Evolutionary conservation across 2,113 vertebrate species (phyloP).

Genomic region (Mobula birostris): DNA sequence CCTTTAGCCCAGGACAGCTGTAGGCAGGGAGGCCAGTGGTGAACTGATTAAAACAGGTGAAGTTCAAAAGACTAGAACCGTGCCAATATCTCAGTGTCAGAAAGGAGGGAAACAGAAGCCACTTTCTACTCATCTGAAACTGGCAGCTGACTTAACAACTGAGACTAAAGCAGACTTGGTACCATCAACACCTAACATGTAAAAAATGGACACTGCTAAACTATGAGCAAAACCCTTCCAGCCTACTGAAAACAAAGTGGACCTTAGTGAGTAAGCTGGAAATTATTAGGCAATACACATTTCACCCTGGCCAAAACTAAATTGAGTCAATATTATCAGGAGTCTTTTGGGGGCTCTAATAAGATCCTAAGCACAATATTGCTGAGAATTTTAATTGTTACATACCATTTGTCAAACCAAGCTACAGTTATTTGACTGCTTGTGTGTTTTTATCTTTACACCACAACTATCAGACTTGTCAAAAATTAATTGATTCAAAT

Average conservation of each 20-base stretch:
- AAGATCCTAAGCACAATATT: not conserved
- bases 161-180: too few species aligned
- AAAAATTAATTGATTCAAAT: slow-evolving; percentile 28
- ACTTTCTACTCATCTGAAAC: too few species aligned
- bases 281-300: not conserved
- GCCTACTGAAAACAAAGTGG: not conserved
- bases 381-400: not conserved
- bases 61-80: too few species aligned
- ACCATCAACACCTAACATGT: too few species aligned
- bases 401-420: not conserved
- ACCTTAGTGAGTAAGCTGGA: not conserved
- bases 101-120: too few species aligned
- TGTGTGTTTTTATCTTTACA: not conserved
- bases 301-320: not conserved
- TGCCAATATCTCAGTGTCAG: too few species aligned
- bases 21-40: too few species aligned
- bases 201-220: too few species aligned
- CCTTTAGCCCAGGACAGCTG: too few species aligned
- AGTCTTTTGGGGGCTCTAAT: not conserved
- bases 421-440: not conserved
- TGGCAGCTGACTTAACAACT: too few species aligned
- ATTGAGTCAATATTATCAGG: not conserved
- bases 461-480: slow-evolving; percentile 11
- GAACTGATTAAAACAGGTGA: too few species aligned
- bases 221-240: not conserved